Conservation (phyloP, 2,113 vertebrate species). For the Catharus fuscescens region DNA sequence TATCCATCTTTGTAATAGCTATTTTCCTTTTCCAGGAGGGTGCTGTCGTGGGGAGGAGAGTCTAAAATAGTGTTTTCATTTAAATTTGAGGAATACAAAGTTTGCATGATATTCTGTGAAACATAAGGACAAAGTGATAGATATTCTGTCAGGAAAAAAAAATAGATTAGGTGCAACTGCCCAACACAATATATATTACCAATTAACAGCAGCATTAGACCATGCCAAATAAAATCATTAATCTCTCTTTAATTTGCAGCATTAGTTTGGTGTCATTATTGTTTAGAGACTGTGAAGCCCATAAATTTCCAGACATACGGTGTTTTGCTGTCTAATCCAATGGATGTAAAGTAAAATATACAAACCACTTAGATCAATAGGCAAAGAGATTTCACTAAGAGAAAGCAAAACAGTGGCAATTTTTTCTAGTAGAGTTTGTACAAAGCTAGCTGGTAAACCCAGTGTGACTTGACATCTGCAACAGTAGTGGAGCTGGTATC, state of each 20-base stretch:
- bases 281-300: background rate
- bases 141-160: background rate
- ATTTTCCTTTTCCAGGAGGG: background rate
- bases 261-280: background rate
- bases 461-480: background rate
- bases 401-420: background rate
- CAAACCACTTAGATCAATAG: background rate
- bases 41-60: too few species aligned
- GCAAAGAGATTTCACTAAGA: background rate
- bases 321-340: background rate
- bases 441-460: background rate
- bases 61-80: background rate
- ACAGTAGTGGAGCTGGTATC: background rate
- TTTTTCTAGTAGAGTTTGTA: background rate
- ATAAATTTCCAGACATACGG: background rate
- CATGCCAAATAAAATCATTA: background rate
- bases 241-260: constrained; percentile 15
- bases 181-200: background rate
- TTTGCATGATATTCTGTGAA: background rate
- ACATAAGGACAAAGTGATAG: background rate
- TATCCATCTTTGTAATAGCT: background rate
- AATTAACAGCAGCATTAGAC: background rate
- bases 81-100: background rate
- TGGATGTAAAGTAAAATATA: background rate
- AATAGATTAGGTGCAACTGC: background rate